These are phyloP conservation scores for Ophion slaviceki DNA, from an alignment of 2,888 invertebrate species.

Conservation along the genomic window DNA sequence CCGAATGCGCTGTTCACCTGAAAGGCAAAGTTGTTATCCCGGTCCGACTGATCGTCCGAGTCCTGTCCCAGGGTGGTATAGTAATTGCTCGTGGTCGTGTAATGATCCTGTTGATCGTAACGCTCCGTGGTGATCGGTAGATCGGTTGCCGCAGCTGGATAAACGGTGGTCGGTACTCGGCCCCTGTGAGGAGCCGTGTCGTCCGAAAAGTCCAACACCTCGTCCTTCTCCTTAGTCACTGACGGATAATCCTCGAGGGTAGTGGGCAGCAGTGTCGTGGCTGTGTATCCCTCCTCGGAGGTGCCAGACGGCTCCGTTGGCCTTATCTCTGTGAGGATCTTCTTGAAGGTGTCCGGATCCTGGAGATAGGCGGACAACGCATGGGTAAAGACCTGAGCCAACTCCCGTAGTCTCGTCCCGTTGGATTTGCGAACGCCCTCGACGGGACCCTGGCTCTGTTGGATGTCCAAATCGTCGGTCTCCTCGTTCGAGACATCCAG, in stretches of 20 bases:
- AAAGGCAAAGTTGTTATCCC: slow-evolving; percentile 81
- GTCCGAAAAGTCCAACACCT: slow-evolving; percentile 91
- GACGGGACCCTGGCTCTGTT: slow-evolving; percentile 88
- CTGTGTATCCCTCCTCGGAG: slow-evolving; percentile 75
- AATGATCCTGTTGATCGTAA: slow-evolving; percentile 68
- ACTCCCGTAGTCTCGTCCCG: slow-evolving; percentile 88
- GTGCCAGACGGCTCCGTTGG: slow-evolving; percentile 90
- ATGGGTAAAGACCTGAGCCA: slow-evolving; percentile 93
- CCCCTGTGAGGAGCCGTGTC: slow-evolving; percentile 83
- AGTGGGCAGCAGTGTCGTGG: slow-evolving; percentile 75
- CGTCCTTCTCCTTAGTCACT: slow-evolving; percentile 88
- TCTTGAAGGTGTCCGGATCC: slow-evolving; percentile 92
- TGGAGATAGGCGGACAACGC: slow-evolving; percentile 92
- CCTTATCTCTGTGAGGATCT: slow-evolving; percentile 90
- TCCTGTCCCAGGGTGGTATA: slow-evolving; percentile 68
- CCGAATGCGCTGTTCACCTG: slow-evolving; percentile 84
- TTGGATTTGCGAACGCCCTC: slow-evolving; percentile 85
- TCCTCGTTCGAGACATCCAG: slow-evolving; percentile 76
- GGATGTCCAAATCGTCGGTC: slow-evolving; percentile 85
- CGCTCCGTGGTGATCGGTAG: slow-evolving; percentile 61
- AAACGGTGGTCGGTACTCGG: slow-evolving; percentile 75
- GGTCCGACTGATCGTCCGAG: slow-evolving; percentile 23
- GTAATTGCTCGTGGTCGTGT: slow-evolving; percentile 68
- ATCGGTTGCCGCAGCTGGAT: slow-evolving; percentile 71
- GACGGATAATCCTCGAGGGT: slow-evolving; percentile 85